Evolutionary conservation across 2,113 vertebrate species (phyloP), one percentile per base, ranked within the genome.

Genomic region (Rhipidura dahli): DNA sequence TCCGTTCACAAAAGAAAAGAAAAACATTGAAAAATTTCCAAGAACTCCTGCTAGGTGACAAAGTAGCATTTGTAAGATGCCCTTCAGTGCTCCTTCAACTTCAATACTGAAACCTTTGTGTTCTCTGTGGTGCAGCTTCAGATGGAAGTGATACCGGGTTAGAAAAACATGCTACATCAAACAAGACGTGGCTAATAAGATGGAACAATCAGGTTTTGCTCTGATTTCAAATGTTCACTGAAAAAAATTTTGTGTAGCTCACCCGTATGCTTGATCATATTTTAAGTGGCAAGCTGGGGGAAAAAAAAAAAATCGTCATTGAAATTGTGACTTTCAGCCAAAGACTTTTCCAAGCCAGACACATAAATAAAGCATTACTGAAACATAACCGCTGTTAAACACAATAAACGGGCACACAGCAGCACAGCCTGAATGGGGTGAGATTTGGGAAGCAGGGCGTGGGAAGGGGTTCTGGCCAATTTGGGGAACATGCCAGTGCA

Each of bases 1-100:
- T 91, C 93, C 53, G 28, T 64, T 97, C 82, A 91, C 94, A 95
- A 97, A 96, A 94, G 92, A 94, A 82, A 96, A 90, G 87, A 84
- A 88, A 95, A 92, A 94, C 71, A 84, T 77, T 80, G 88, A 95
- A 95, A 94, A 89, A 57, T 86, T 86, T 94, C 89, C 89, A 94
- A 89, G 87, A 85, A 89, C 81, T 91, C 91, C 93, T 95, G 93
- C 91, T 94, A 96, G 73, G 96, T 91, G 80, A 94, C 77, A 93
- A 97, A 95, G 91, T 85, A 86, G 83, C 79, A 85, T 93, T 91
- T 93, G 79, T 87, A 92, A 83, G 83, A 87, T 93, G 91, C 82
- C 77, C 68, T 83, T 95, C 75, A 90, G 85, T 87, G 72, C 91
- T 93, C 92, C 96, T 92, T 89, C 87, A 64, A 83, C 93, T 85